These are phyloP conservation scores for Xylophagus ater DNA, from an alignment of 2,888 invertebrate genomes.

Conservation along the genomic window DNA sequence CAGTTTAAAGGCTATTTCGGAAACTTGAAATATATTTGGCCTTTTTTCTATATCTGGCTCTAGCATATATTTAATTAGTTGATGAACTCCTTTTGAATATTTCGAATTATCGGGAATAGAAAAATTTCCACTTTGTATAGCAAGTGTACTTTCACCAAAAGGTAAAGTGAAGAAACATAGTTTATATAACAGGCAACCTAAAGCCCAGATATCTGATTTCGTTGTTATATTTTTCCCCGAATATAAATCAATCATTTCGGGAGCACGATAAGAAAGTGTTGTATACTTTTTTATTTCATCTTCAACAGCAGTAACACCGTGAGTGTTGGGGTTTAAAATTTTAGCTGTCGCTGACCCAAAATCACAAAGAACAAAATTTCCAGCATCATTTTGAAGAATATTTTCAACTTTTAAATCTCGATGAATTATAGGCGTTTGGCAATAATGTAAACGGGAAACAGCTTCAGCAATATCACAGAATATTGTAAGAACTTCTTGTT, in stretches of 20 bases:
- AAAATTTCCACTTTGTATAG: slow-evolving; percentile 82
- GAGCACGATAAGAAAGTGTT: slow-evolving; percentile 78
- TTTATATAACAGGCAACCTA: slow-evolving; percentile 81
- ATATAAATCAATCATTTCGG: slow-evolving; percentile 91
- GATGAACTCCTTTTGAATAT: slow-evolving; percentile 59
- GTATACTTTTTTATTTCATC: slow-evolving; percentile 83
- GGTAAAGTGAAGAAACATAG: slow-evolving; percentile 82
- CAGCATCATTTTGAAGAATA: slow-evolving; percentile 66
- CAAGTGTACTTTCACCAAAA: slow-evolving; percentile 85
- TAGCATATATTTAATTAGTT: slow-evolving; percentile 71
- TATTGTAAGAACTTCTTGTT: slow-evolving; percentile 69
- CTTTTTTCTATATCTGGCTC: slow-evolving; percentile 70
- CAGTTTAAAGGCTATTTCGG: slow-evolving; percentile 59
- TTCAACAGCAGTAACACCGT: slow-evolving; percentile 59
- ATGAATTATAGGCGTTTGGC: slow-evolving; percentile 87
- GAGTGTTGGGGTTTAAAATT: slow-evolving; percentile 53
- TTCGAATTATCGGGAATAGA: slow-evolving; percentile 70
- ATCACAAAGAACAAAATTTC: slow-evolving; percentile 80
- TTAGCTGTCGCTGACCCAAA: slow-evolving; percentile 89
- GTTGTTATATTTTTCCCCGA: slow-evolving; percentile 70
- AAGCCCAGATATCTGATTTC: slow-evolving; percentile 83
- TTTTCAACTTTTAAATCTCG: slow-evolving; percentile 89
- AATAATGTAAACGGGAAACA: slow-evolving; percentile 80
- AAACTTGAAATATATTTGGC: slow-evolving; percentile 81
- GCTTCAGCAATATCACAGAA: slow-evolving; percentile 89